Conservation (phyloP, 2,888 invertebrate genomes). For the Tenodera sinensis region DNA sequence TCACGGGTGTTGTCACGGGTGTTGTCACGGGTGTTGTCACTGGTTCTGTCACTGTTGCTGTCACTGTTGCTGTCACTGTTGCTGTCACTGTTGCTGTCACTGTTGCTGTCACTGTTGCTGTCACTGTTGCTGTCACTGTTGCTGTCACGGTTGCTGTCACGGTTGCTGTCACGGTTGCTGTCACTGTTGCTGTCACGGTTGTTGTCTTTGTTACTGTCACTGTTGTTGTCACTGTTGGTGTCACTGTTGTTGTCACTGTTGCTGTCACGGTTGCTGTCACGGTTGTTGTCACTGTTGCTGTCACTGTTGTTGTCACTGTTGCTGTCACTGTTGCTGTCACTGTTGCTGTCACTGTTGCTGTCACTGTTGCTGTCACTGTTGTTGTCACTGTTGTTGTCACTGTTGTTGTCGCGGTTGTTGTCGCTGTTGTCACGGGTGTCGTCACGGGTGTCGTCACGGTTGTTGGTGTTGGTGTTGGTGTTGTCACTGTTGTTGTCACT, state of each 20-base stretch:
- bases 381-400: background rate
- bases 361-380: slow-evolving; percentile 9
- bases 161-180: too few species aligned
- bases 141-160: slow-evolving; percentile 5
- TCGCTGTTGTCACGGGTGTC: too few species aligned
- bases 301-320: slow-evolving; percentile 1
- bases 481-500: too few species aligned
- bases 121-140: slow-evolving; percentile 12
- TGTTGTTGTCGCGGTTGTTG: background rate
- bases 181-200: too few species aligned
- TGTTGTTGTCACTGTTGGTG: too few species aligned
- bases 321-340: background rate
- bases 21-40: too few species aligned
- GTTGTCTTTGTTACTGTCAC: too few species aligned
- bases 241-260: too few species aligned
- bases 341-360: slow-evolving; percentile 12
- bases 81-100: background rate
- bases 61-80: background rate
- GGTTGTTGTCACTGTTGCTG: too few species aligned
- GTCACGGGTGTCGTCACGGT: too few species aligned
- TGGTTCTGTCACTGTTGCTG: background rate
- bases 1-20: too few species aligned
- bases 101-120: slow-evolving; percentile 5
- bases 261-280: background rate
- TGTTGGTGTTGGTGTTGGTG: too few species aligned